Conservation (phyloP, 1,140 invertebrate species). For the Trypoxylus dichotomus region DNA sequence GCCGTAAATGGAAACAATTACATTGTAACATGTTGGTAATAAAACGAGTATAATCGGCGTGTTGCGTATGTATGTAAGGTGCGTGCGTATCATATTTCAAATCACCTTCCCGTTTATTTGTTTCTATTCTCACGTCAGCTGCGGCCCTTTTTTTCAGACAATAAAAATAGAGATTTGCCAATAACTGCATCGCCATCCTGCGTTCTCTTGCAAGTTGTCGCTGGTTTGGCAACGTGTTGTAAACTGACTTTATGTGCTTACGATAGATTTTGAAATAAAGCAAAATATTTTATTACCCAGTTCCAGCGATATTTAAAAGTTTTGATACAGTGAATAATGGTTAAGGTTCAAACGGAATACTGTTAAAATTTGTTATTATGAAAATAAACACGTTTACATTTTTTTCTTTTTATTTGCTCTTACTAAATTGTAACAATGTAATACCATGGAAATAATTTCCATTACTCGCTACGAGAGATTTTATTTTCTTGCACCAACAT, state of each 20-base stretch:
- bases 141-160: neutral
- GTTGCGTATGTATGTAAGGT: neutral
- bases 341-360: neutral
- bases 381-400: too few relatives aligned
- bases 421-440: too few relatives aligned
- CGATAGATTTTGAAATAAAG: constrained; percentile 19
- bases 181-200: neutral
- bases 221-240: neutral
- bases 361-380: neutral
- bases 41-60: neutral
- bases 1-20: constrained; percentile 24
- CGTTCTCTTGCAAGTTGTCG: neutral
- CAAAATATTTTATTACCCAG: neutral
- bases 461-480: too few relatives aligned
- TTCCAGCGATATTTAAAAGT: neutral
- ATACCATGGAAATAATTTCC: too few relatives aligned
- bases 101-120: neutral
- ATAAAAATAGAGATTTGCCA: neutral
- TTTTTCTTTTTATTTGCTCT: too few relatives aligned
- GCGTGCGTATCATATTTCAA: neutral
- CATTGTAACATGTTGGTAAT: constrained; percentile 6
- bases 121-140: neutral
- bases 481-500: too few relatives aligned
- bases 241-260: constrained; percentile 11
- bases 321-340: neutral